These are phyloP conservation scores for Marmota flaviventris DNA, from an alignment of 2,113 vertebrate genomes.

Conservation along the genomic window DNA sequence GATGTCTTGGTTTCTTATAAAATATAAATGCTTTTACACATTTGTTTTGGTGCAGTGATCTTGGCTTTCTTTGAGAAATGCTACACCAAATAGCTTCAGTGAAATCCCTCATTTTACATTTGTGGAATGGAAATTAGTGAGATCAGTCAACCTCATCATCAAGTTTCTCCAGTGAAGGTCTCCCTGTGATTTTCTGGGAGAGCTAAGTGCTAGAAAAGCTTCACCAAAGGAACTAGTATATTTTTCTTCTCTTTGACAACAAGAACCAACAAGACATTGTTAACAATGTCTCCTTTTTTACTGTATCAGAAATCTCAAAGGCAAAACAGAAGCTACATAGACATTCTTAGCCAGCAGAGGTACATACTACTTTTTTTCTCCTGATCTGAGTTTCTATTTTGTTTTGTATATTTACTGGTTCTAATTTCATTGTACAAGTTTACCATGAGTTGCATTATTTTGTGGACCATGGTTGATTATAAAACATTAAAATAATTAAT, in stretches of 20 bases:
- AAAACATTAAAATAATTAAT: conserved; percentile 61
- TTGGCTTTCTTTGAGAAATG: neutral
- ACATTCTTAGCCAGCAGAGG: neutral
- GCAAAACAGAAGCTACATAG: neutral
- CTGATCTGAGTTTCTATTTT: neutral
- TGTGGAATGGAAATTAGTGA: neutral
- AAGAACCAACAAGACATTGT: neutral
- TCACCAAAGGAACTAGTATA: neutral
- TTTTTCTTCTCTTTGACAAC: neutral
- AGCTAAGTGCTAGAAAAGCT: neutral
- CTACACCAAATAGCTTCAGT: neutral
- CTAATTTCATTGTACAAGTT: conserved; percentile 46
- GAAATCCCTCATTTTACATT: neutral
- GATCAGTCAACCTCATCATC: neutral
- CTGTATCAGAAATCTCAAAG: neutral
- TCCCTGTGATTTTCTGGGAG: neutral
- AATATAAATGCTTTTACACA: conserved; percentile 18
- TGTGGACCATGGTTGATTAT: neutral
- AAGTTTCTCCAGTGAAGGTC: neutral
- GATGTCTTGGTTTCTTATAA: neutral
- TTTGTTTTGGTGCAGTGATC: neutral
- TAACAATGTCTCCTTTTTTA: neutral
- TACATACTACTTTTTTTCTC: neutral
- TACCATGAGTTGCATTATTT: conserved; percentile 33
- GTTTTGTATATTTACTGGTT: conserved; percentile 10